A percentile compares a stretch with the other conserved stretches of the same genome.
Conservation (phyloP, 2,797 vertebrate genomes). For the Lates japonicus region DNA sequence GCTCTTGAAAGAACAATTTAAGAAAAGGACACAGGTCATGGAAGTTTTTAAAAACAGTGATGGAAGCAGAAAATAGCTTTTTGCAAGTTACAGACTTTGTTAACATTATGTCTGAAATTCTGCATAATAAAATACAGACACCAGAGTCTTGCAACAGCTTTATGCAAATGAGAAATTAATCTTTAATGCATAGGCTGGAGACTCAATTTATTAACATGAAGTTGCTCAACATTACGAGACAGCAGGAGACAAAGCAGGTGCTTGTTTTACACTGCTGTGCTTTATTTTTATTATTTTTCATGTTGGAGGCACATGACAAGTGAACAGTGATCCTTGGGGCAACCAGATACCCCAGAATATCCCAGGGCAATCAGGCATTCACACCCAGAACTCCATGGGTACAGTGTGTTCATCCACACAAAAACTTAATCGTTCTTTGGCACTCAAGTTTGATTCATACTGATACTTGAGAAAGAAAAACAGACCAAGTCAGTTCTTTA, state of each 20-base stretch:
- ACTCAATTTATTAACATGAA: constrained; percentile 39
- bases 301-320: constrained; percentile 32
- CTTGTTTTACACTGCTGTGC: constrained; percentile 27
- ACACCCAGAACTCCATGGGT: constrained; percentile 33
- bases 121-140: constrained; percentile 58
- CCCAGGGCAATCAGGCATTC: constrained; percentile 43
- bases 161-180: constrained; percentile 67
- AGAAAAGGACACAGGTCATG: constrained; percentile 22
- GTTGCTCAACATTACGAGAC: constrained; percentile 18
- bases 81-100: constrained; percentile 52
- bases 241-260: constrained; percentile 23
- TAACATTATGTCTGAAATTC: constrained; percentile 62
- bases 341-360: constrained; percentile 54
- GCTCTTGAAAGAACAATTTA: constrained; percentile 28
- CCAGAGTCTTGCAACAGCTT: constrained; percentile 46
- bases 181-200: constrained; percentile 53
- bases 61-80: constrained; percentile 55
- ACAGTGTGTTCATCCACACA: constrained; percentile 27
- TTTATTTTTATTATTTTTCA: constrained; percentile 46
- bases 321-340: constrained; percentile 40
- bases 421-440: constrained; percentile 32
- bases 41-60: constrained; percentile 20
- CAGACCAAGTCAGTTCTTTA: constrained; percentile 72
- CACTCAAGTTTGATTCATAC: constrained; percentile 56
- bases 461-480: constrained; percentile 60